Conservation (phyloP, 2,888 invertebrate species). For the Parnassius apollo region DNA sequence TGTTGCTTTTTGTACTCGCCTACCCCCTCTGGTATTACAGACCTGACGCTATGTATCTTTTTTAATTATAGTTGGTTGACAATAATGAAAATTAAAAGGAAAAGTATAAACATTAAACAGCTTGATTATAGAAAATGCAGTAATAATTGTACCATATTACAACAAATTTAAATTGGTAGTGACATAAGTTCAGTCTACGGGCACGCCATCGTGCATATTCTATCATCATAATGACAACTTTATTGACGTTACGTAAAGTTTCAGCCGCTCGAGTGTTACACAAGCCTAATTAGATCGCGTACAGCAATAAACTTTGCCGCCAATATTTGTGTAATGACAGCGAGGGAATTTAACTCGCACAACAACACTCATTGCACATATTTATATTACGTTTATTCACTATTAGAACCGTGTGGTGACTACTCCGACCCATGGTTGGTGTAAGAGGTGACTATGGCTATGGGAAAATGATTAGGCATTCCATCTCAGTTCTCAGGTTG, state of each 20-base stretch:
- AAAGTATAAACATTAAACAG: too few relatives aligned
- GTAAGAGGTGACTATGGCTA: too few relatives aligned
- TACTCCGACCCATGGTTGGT: too few relatives aligned
- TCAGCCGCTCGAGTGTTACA: slow-evolving; percentile 20
- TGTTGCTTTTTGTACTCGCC: too few relatives aligned
- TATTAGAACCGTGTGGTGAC: too few relatives aligned
- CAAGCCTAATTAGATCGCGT: slow-evolving; percentile 26
- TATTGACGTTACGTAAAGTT: slow-evolving; percentile 26
- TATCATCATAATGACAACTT: slow-evolving; percentile 24
- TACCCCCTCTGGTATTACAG: too few relatives aligned
- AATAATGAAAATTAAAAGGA: too few relatives aligned
- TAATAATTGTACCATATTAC: not conserved
- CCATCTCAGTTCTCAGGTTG: too few relatives aligned
- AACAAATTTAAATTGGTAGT: not conserved
- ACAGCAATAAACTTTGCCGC: slow-evolving; percentile 24
- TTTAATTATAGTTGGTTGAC: too few relatives aligned
- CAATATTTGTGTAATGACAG: slow-evolving; percentile 26
- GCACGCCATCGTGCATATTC: slow-evolving; percentile 9
- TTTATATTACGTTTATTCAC: too few relatives aligned
- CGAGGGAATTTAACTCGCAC: slow-evolving; percentile 22
- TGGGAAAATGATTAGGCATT: too few relatives aligned
- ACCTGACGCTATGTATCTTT: too few relatives aligned
- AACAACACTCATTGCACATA: slow-evolving; percentile 8
- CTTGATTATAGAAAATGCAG: not conserved
- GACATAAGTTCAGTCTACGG: slow-evolving; percentile 6